Evolutionary conservation across 2,113 vertebrate species (phyloP), one percentile per base, ranked within the genome.

Genomic region (Anhinga rufa): DNA sequence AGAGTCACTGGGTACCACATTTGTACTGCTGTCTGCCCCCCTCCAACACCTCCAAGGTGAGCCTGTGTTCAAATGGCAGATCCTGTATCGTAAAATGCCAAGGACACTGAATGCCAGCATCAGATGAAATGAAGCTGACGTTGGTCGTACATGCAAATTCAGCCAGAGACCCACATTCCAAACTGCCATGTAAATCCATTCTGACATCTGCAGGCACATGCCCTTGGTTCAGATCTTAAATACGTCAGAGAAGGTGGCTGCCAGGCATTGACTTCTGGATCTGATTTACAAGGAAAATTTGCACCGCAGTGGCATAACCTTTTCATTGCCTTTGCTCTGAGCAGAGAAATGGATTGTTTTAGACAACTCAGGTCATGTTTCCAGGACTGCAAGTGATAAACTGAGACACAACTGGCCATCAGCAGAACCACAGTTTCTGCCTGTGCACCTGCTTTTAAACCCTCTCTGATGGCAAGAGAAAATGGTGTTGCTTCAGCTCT

Each of bases 211-310:
- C 78, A 92, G 74, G n/a, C 62, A 62, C 58, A 28, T 77, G 84
- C 64, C 58, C 75, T 74, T 66, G 71, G 68, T 93, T 95, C 78
- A 70, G 71, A 70, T 80, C 79, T 69, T 55, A 72, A 28, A 61
- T 69, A 36, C 36, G 22, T 75, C 70, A 70, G 66, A 80, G 86
- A n/a, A 74, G 72, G 85, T 81, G 62, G 36, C 79, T 91, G 83
- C 84, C 68, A 89, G 88, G 71, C 70, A 46, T 34, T 89, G 86
- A 88, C 79, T 96, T 91, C 52, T 46, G 76, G 61, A 71, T 86
- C 81, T 83, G 82, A 95, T 94, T 91, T 95, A 93, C 93, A 96
- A 95, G 89, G 78, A 91, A 91, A 88, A 80, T 71, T 82, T 90
- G 92, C 68, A 57, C 68, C 0, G 0, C 55, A 29, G 76, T 90